A percentile compares a stretch with the other conserved stretches of the same genome.
Evolutionary conservation across 2,797 vertebrate species (phyloP).

Genomic region (Enteromius argenteus): DNA sequence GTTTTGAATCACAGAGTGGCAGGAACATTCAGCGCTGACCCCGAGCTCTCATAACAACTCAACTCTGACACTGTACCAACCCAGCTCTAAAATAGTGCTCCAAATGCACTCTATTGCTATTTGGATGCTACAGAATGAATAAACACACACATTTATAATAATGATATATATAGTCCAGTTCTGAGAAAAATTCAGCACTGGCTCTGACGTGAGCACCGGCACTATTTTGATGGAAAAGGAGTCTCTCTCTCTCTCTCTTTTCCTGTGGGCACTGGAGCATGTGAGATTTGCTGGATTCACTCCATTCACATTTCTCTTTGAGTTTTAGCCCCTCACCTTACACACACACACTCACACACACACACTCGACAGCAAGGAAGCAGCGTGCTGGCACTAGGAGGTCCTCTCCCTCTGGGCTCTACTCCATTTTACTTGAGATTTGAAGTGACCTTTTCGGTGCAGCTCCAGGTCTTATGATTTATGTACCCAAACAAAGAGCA

Average conservation of each 20-base stretch:
- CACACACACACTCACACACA: slow-evolving; percentile 25
- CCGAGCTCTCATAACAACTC: slow-evolving; percentile 8
- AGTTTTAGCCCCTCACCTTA: slow-evolving; percentile 44
- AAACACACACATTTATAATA: neutral
- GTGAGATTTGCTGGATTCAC: slow-evolving; percentile 55
- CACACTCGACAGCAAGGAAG: slow-evolving; percentile 36
- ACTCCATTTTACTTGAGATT: slow-evolving; percentile 67
- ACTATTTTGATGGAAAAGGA: slow-evolving; percentile 34
- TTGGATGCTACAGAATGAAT: neutral
- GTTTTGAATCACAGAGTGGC: slow-evolving; percentile 57
- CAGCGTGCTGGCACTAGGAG: slow-evolving; percentile 55
- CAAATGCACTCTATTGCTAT: slow-evolving; percentile 1
- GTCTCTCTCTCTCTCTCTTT: slow-evolving; percentile 15
- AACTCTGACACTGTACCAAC: slow-evolving; percentile 26
- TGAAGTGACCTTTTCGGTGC: slow-evolving; percentile 66
- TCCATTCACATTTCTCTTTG: slow-evolving; percentile 58
- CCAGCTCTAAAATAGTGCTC: slow-evolving; percentile 1
- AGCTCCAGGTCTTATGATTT: slow-evolving; percentile 67
- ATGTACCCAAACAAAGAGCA: slow-evolving; percentile 65
- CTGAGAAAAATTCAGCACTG: neutral
- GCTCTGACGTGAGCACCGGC: neutral
- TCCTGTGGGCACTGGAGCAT: slow-evolving; percentile 46
- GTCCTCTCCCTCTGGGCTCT: slow-evolving; percentile 59
- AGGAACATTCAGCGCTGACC: slow-evolving; percentile 53
- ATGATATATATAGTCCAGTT: neutral